A percentile compares a stretch with the other conserved stretches of the same genome.
Evolutionary conservation across 2,113 vertebrate species (phyloP).

Genomic region (Oncorhynchus gorbuscha): DNA sequence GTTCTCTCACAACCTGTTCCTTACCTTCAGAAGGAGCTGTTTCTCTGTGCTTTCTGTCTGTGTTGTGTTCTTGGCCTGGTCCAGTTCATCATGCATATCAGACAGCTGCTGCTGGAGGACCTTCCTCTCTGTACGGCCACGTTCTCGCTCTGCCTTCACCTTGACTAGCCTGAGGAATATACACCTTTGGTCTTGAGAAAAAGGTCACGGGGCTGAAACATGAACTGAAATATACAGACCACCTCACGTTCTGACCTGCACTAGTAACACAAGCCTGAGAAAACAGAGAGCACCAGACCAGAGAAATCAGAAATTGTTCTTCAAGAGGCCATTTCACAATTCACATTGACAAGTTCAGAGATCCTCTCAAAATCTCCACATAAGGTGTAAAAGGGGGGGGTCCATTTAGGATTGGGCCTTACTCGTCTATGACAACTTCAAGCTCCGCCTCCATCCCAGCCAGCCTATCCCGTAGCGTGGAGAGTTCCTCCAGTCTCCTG

Average conservation of each 20-base stretch:
- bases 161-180: slow-evolving; percentile 78
- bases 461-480: slow-evolving; percentile 72
- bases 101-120: slow-evolving; percentile 95
- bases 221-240: too few relatives aligned
- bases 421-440: slow-evolving; percentile 83
- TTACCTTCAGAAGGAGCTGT: slow-evolving; percentile 77
- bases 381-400: too few relatives aligned
- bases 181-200: not conserved
- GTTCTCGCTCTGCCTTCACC: slow-evolving; percentile 86
- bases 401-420: slow-evolving; percentile 51
- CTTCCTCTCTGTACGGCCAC: slow-evolving; percentile 85
- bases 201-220: too few relatives aligned
- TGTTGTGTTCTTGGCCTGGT: slow-evolving; percentile 78
- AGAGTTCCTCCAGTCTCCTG: slow-evolving; percentile 74
- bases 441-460: slow-evolving; percentile 82
- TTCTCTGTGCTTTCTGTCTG: slow-evolving; percentile 58
- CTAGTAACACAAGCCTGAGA: not conserved
- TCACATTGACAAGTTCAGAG: too few relatives aligned
- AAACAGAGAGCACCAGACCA: not conserved
- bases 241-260: too few relatives aligned
- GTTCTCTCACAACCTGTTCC: too few relatives aligned
- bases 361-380: too few relatives aligned
- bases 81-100: slow-evolving; percentile 95
- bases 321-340: too few relatives aligned
- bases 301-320: not conserved